These are phyloP conservation scores for Tapera naevia DNA, from an alignment of 2,797 vertebrate genomes.

Conservation along the genomic window DNA sequence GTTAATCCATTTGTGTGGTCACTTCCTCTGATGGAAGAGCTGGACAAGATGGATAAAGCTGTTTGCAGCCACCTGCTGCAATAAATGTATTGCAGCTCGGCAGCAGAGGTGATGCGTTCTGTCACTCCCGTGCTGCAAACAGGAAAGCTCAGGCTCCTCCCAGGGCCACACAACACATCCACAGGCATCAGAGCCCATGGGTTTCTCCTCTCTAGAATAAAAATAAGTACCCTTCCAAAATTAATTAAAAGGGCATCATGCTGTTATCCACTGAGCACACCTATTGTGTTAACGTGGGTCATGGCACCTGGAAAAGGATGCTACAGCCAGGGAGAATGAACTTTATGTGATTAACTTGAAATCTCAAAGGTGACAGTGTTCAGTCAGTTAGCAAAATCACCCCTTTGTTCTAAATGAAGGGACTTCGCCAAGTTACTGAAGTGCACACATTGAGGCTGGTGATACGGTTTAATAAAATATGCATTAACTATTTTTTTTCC, in stretches of 20 bases:
- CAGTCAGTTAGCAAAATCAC: background rate
- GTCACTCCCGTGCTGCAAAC: background rate
- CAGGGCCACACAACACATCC: rapidly evolving
- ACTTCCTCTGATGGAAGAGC: rapidly evolving
- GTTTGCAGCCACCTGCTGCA: background rate
- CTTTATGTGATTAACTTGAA: background rate
- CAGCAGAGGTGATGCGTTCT: background rate
- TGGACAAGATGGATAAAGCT: background rate
- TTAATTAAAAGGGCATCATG: background rate
- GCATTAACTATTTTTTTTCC: background rate
- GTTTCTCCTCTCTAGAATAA: background rate
- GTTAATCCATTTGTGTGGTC: background rate
- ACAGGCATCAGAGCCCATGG: background rate
- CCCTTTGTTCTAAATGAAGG: background rate
- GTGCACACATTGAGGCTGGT: background rate
- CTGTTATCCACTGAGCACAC: background rate
- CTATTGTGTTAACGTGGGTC: background rate
- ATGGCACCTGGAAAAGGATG: background rate
- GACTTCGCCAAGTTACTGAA: background rate
- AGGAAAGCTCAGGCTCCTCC: background rate
- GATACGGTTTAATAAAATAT: background rate
- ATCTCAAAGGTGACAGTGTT: background rate
- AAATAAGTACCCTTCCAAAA: background rate
- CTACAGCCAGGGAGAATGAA: background rate
- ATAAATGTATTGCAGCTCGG: background rate